Base-by-base conservation (phyloP, 2,797 vertebrate species). In the Parauchenoglanis ngamensis region DNA sequence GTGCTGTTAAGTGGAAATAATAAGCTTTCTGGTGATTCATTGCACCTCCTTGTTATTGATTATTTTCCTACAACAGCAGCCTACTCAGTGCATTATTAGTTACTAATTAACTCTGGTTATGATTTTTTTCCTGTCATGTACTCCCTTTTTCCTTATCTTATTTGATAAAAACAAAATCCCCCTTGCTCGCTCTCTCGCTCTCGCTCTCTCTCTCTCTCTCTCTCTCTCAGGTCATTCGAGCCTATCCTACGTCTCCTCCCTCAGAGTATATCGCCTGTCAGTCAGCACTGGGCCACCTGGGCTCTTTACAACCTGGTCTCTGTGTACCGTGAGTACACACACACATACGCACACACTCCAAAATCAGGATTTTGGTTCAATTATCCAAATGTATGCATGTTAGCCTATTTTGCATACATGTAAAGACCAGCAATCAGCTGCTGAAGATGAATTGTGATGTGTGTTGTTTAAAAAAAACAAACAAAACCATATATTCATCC, bases 211-310 rank as follows among this genome's bases (percentile, higher is more conserved):
- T 83, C 61, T 49, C 56, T 70, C 10, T 67, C 4, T 49, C 1
- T 40, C 12, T 40, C 0, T 72, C 15, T 67, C 94, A 99, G 98
- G 96, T 99, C 98, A 2, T 99, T 99, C 67, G 98, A 99, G 92
- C 98, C 98, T 7, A 99, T 99, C 90, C 96, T 99, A 54, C 96
- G 98, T 28, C 97, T 99, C 85, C 96, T 99, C 87, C 98, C 98
- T 68, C 98, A 99, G 95, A 92, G 96, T 59, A 96, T 98, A 88
- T 95, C 98, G 13, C 97, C 98, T 0, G 98, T 99, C 92, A 99
- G 98, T 92, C 98, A 99, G 94, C 98, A 99, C 93, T 99, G 98
- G 98, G 98, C 98, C 61, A 99, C 98, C 0, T 99, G 98, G 98
- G 98, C 98, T 1, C 96, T 99, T 46, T 99, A 94, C 93, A 99